Evolutionary conservation across 2,888 invertebrate species (phyloP).

Genomic region (Teleogryllus oceanicus): DNA sequence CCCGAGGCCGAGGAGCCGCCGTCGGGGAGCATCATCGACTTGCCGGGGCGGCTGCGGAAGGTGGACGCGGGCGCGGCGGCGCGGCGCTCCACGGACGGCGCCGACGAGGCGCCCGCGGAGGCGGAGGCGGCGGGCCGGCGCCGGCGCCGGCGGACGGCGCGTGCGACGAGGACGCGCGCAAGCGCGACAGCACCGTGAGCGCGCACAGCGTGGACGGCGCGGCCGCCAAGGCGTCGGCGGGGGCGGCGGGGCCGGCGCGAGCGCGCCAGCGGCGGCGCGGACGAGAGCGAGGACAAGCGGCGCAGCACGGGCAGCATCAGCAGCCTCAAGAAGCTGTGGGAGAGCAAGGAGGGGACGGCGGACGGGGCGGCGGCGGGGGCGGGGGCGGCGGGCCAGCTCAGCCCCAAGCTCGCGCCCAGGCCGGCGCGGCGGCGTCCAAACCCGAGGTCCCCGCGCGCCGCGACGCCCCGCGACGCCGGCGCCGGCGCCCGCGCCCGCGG

Average conservation of each 20-base stretch:
- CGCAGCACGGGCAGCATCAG: constrained; percentile 90
- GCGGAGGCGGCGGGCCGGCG: background rate
- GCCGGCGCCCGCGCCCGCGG: constrained; percentile 41
- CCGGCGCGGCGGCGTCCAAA: constrained; percentile 35
- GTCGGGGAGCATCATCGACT: constrained; percentile 68
- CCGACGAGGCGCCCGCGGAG: background rate
- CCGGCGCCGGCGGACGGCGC: constrained; percentile 38
- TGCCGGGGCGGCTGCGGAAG: constrained; percentile 78
- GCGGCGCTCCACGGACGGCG: background rate
- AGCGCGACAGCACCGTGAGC: constrained; percentile 49
- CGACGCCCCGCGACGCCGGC: background rate
- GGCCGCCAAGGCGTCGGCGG: constrained; percentile 41
- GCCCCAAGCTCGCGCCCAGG: constrained; percentile 33
- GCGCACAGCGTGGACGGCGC: constrained; percentile 45
- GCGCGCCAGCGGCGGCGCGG: constrained; percentile 44
- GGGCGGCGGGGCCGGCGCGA: constrained; percentile 41
- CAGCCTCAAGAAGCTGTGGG: constrained; percentile 89
- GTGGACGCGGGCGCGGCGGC: constrained; percentile 58
- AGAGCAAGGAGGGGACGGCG: constrained; percentile 63
- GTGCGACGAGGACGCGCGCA: constrained; percentile 46
- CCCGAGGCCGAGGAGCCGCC: constrained; percentile 33
- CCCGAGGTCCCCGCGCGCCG: constrained; percentile 37
- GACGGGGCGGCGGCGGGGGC: constrained; percentile 50
- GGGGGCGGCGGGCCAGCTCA: constrained; percentile 28
- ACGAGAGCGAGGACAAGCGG: constrained; percentile 77